Base-by-base conservation (phyloP, 2,888 invertebrate species). In the Euphydryas editha region DNA sequence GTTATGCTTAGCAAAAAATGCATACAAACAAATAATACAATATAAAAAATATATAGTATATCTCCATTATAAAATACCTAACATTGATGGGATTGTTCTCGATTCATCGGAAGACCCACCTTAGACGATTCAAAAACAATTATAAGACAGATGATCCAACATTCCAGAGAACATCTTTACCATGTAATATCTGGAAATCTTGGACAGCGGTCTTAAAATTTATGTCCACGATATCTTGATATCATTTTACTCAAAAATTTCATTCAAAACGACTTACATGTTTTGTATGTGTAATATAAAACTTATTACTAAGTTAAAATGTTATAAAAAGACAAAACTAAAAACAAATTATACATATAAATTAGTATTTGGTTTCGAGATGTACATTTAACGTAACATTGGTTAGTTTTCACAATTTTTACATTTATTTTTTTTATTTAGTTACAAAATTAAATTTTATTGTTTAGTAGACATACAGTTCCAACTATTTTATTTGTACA, bases 291-390 rank as follows among this genome's bases (percentile, higher is more conserved):
- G 15, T 13, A 20, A 20, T 20, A 13, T 24, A 57, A 49, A 59
- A 49, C 61, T 47, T 67, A 59, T 42, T 10, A n/a, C 57, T 49
- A 65, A 24, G 37, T 65, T 51, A 62, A 44, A 57, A 24, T 49
- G 54, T 64, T 68, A 61, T 54, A 59, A 49, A 59, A 36, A 55
- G 21, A 62, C 56, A 57, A 65, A 11, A 69, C 59, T 63, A 63
- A 67, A 65, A 62, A 59, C 30, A 57, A 42, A 68, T 64, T 77
- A 84, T 81, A 20, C 18, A 20, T 47, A 47, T 47, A 21, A 80
- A 87, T 88, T 89, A 88, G 86, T 90, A 88, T 90, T 90, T 90
- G 90, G 90, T 85, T 83, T 84, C 79, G 77, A 82, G 81, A 82
- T 80, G 69, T 65, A 59, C 62, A 62, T 69, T 55, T 70, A 60